These are phyloP conservation scores for Gibbula magus DNA, from an alignment of 2,888 invertebrate species.

Conservation along the genomic window DNA sequence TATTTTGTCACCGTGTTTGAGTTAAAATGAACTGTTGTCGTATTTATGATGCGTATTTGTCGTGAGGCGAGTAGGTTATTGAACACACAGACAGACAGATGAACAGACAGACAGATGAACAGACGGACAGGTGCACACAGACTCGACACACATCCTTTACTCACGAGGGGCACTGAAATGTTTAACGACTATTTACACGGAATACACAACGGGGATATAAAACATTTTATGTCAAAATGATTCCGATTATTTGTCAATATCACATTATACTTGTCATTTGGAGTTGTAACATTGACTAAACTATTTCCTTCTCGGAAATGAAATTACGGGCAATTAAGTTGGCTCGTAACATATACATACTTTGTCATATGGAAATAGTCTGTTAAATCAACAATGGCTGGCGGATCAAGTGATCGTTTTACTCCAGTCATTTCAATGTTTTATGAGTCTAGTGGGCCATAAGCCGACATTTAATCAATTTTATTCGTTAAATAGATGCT, in stretches of 20 bases:
- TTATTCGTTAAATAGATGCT: conserved; percentile 12
- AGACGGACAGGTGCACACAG: too few species aligned
- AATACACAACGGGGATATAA: neutral
- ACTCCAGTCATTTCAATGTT: conserved; percentile 1
- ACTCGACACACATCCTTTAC: too few species aligned
- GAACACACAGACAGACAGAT: too few species aligned
- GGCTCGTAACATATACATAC: conserved; percentile 5
- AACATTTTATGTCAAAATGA: neutral
- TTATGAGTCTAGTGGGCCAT: neutral
- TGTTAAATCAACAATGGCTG: neutral
- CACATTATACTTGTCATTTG: conserved; percentile 1
- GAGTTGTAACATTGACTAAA: conserved; percentile 7
- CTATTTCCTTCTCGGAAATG: conserved; percentile 18
- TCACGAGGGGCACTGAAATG: neutral
- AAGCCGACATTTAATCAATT: conserved; percentile 18
- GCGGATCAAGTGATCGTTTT: conserved; percentile 13
- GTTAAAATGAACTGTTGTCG: too few species aligned
- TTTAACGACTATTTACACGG: neutral
- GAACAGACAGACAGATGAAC: too few species aligned
- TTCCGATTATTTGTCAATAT: conserved; percentile 15
- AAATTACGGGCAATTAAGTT: conserved; percentile 17
- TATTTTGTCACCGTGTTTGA: too few species aligned
- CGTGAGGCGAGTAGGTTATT: too few species aligned
- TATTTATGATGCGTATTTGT: too few species aligned
- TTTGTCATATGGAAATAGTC: conserved; percentile 20